Evolutionary conservation across 2,888 invertebrate species (phyloP).

Genomic region (Leucophenga maculata): DNA sequence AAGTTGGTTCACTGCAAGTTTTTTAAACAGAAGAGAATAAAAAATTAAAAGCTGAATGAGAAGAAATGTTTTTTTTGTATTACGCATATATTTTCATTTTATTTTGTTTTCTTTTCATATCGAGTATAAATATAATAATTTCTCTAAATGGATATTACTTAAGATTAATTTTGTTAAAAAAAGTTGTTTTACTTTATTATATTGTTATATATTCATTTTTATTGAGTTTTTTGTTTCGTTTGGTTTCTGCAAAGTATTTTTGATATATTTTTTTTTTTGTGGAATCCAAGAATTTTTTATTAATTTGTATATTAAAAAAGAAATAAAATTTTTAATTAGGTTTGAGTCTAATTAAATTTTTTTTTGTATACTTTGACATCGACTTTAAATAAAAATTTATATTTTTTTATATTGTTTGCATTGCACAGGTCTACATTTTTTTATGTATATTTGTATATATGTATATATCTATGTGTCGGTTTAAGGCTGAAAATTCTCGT

Average conservation of each 20-base stretch:
- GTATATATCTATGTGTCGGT: no score
- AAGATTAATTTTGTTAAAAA: background rate
- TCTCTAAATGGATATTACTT: conserved; percentile 15
- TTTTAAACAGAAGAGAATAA: no score
- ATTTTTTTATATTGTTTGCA: background rate
- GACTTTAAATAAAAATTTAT: background rate
- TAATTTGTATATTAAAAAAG: background rate
- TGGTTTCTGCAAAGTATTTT: background rate
- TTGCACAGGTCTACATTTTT: no score
- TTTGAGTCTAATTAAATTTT: background rate
- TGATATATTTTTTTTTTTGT: background rate
- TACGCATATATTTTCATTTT: background rate
- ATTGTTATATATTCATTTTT: background rate
- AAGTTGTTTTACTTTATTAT: background rate
- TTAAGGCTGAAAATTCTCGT: no score
- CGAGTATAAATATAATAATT: conserved; percentile 18
- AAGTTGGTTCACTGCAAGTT: no score
- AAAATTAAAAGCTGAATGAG: no score
- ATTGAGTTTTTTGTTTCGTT: background rate
- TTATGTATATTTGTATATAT: no score
- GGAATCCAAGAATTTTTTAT: background rate
- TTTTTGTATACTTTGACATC: background rate
- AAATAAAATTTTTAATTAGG: background rate
- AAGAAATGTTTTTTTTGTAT: no score
- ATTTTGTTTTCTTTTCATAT: background rate